Evolutionary conservation across 2,888 invertebrate species (phyloP), one percentile per base, ranked within the genome.

Genomic region (Odontothrips loti): DNA sequence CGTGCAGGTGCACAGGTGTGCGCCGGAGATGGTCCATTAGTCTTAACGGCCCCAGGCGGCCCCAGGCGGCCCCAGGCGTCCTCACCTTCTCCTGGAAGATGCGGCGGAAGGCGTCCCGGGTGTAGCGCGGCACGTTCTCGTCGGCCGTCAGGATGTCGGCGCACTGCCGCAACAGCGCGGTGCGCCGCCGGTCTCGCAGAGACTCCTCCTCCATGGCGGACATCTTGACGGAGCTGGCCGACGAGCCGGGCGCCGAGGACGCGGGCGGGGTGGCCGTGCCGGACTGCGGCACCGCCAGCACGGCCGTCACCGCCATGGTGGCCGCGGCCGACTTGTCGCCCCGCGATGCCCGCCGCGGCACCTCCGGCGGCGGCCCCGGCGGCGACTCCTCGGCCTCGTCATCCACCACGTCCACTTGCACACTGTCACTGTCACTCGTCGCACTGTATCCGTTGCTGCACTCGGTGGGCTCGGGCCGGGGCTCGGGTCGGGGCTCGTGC

Each of bases 131-230:
- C 51, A 82, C 82, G 84, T 89, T 88, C 48, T 90, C 91, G 34
- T 92, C 92, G 83, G 90, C 90, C 81, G 90, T 90, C 86, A 93
- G 87, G 81, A 93, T 91, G 82, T 91, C 91, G 3, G 91, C 89
- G 84, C 92, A 92, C 84, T 92, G 91, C 86, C 91, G 91, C 84
- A 93, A 86, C n/a, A 92, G 89, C 1, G 90, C 88, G 83, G 90
- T 85, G 82, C 92, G 89, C 82, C 91, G 87, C 81, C 90, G 89
- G 85, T 93, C 93, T 84, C 90, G 88, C 8, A 91, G 89, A 86
- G 91, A 91, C 85, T 93, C 93, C 85, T 92, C 92, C 85, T 93
- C 93, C 92, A 93, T 93, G 82, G 91, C 90, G 47, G 92, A 92
- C 88, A 91, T 91, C 80, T 87, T 47, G 68, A 81, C 86, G 68